These are phyloP conservation scores for Anagrus nilaparvatae DNA, from an alignment of 1,140 invertebrate genomes.

Conservation along the genomic window DNA sequence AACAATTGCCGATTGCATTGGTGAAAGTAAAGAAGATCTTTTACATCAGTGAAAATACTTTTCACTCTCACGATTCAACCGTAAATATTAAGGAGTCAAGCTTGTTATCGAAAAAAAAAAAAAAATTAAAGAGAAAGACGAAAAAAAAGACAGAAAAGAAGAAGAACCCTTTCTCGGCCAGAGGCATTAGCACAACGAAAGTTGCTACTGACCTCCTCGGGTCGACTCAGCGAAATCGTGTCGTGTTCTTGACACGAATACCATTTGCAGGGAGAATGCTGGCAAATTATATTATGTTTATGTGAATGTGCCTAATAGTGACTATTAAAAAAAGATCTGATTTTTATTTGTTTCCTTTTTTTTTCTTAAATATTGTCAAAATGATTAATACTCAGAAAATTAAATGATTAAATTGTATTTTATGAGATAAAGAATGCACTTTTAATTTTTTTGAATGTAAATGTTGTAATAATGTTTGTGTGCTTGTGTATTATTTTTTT, in stretches of 20 bases:
- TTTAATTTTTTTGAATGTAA: no score
- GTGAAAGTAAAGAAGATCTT: conserved; percentile 25
- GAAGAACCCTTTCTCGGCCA: conserved; percentile 19
- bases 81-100: conserved; percentile 27
- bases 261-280: conserved; percentile 17
- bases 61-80: conserved; percentile 23
- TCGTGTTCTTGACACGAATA: conserved; percentile 28
- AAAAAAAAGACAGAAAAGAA: conserved; percentile 10
- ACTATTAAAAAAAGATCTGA: no score
- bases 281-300: no score
- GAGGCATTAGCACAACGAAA: conserved; percentile 21
- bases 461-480: no score
- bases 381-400: no score
- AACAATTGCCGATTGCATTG: conserved; percentile 4
- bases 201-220: conserved; percentile 25
- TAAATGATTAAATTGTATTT: no score
- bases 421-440: no score
- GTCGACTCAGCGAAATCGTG: conserved; percentile 18
- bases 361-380: no score
- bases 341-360: no score
- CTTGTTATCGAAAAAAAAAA: no score
- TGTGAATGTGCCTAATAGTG: not conserved
- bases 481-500: no score
- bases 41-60: conserved; percentile 21
- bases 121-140: conserved; percentile 17